A percentile compares a stretch with the other conserved stretches of the same genome.
These are phyloP conservation scores for Anguilla anguilla DNA, from an alignment of 2,797 vertebrate genomes.

Conservation along the genomic window DNA sequence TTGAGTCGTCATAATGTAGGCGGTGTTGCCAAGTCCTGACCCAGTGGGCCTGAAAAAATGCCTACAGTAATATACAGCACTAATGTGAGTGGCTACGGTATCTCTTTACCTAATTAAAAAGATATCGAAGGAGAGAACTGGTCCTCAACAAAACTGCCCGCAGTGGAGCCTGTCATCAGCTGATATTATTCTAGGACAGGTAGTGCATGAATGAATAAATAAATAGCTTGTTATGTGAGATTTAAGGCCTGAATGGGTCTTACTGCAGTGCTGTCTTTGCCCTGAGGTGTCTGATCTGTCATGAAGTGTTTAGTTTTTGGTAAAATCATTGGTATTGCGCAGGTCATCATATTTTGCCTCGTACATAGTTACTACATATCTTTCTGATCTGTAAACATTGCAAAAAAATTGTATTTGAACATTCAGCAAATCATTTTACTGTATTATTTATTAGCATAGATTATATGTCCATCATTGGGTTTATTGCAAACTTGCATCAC, in stretches of 20 bases:
- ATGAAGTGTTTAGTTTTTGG: not conserved
- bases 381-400: not conserved
- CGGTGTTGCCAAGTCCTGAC: constrained; percentile 25
- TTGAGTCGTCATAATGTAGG: constrained; percentile 52
- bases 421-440: not conserved
- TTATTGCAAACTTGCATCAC: not conserved
- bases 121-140: constrained; percentile 29
- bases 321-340: constrained; percentile 35
- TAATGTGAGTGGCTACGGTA: constrained; percentile 36
- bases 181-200: constrained; percentile 29
- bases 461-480: not conserved
- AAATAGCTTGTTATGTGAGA: constrained; percentile 28
- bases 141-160: constrained; percentile 26
- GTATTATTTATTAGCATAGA: constrained; percentile 4
- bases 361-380: not conserved
- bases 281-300: not conserved
- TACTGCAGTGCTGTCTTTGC: not conserved
- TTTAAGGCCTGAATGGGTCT: not conserved
- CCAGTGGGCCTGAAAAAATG: constrained; percentile 15
- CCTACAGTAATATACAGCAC: constrained; percentile 35
- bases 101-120: constrained; percentile 45
- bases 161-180: constrained; percentile 33
- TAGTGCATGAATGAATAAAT: constrained; percentile 25
- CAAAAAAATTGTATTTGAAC: not conserved
- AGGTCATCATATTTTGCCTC: not conserved